Evolutionary conservation across 2,113 vertebrate species (phyloP).

Genomic region (Festucalex cinctus): DNA sequence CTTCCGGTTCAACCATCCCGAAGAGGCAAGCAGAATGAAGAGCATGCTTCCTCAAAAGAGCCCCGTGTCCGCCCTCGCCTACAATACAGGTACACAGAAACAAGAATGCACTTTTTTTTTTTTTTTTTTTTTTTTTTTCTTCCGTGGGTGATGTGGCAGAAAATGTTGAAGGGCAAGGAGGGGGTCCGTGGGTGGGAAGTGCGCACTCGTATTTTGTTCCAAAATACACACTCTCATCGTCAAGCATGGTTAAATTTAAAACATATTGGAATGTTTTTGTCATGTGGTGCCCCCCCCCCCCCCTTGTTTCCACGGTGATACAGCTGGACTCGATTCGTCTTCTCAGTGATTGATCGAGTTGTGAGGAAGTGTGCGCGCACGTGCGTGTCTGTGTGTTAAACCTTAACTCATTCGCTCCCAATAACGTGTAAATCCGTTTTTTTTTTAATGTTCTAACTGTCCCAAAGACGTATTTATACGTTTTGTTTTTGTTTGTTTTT

Average conservation of each 20-base stretch:
- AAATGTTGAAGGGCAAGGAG: background rate
- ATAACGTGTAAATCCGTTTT: no score
- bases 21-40: conserved; percentile 78
- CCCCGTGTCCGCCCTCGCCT: conserved; percentile 69
- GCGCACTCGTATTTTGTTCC: conserved; percentile 21
- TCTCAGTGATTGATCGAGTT: conserved; percentile 50
- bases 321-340: conserved; percentile 47
- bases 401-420: no score
- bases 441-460: no score
- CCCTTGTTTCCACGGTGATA: conserved; percentile 30
- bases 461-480: no score
- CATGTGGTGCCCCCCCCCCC: conserved; percentile 41
- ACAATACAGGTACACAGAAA: conserved; percentile 69
- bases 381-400: conserved; percentile 2
- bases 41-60: conserved; percentile 77
- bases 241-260: conserved; percentile 32
- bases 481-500: no score
- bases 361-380: conserved; percentile 17
- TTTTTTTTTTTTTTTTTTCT: background rate
- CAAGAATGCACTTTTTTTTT: background rate
- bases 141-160: conserved; percentile 5
- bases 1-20: conserved; percentile 79
- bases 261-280: conserved; percentile 41
- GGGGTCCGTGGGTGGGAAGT: conserved; percentile 14
- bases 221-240: conserved; percentile 23